These are phyloP conservation scores for Rhorus exstirpatorius DNA, from an alignment of 2,888 invertebrate species.

Conservation along the genomic window DNA sequence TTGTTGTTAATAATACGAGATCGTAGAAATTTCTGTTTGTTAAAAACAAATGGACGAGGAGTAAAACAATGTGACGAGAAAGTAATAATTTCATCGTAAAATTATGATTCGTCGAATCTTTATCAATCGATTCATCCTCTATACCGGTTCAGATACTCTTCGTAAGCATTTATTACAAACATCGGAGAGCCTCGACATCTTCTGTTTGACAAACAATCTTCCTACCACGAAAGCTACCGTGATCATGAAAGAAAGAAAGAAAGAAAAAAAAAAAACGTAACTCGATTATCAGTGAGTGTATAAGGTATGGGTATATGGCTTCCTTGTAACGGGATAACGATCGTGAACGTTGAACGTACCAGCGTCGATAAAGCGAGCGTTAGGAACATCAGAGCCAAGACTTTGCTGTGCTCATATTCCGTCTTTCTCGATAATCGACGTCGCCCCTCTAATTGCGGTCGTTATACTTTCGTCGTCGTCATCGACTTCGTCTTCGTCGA, in stretches of 20 bases:
- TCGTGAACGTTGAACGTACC: conserved; percentile 62
- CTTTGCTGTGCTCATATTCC: conserved; percentile 45
- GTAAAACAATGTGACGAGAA: background rate
- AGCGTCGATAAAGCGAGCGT: conserved; percentile 57
- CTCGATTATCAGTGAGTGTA: conserved; percentile 60
- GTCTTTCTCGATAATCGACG: conserved; percentile 66
- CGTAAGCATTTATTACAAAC: background rate
- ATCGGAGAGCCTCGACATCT: conserved; percentile 9
- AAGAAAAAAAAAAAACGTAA: conserved; percentile 25
- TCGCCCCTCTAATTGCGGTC: conserved; percentile 66
- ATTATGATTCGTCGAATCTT: background rate
- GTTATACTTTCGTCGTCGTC: conserved; percentile 61
- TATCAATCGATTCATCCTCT: background rate
- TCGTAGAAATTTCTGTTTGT: background rate
- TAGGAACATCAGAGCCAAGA: conserved; percentile 38
- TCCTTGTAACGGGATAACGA: conserved; percentile 68
- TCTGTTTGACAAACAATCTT: conserved; percentile 53
- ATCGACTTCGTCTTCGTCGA: conserved; percentile 24
- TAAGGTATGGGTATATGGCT: conserved; percentile 51
- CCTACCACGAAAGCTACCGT: conserved; percentile 3
- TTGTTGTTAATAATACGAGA: background rate
- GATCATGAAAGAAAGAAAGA: conserved; percentile 18
- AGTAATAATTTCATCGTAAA: background rate
- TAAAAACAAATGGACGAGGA: background rate
- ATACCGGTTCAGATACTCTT: background rate